Evolutionary conservation across 2,797 vertebrate genomes (phyloP).

Genomic region (Pangasius larnaudii): DNA sequence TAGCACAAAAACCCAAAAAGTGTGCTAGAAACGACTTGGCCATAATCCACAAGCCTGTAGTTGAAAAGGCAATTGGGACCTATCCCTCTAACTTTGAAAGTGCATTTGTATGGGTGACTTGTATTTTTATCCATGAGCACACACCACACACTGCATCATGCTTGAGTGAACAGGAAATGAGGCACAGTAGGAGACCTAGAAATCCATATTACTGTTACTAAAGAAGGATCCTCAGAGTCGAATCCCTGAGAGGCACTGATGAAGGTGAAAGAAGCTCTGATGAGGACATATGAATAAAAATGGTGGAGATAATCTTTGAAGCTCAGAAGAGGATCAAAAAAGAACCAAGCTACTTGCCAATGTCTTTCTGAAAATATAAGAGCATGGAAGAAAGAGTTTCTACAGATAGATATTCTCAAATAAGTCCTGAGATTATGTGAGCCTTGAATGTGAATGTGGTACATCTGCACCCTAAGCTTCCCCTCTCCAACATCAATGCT

Average conservation of each 20-base stretch:
- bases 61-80: conserved; percentile 36
- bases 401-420: not conserved
- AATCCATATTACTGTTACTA: conserved; percentile 44
- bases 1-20: conserved; percentile 18
- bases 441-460: not conserved
- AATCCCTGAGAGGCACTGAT: conserved; percentile 9
- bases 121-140: conserved; percentile 16
- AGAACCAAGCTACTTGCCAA: not conserved
- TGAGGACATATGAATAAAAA: conserved; percentile 26
- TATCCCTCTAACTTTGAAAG: conserved; percentile 39
- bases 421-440: not conserved
- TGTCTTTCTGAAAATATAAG: not conserved
- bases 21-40: not conserved
- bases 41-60: conserved; percentile 7
- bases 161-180: conserved; percentile 33
- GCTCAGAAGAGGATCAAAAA: conserved; percentile 17
- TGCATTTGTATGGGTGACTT: conserved; percentile 32
- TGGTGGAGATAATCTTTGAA: conserved; percentile 15
- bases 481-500: not conserved
- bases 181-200: conserved; percentile 40
- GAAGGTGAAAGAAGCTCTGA: conserved; percentile 31
- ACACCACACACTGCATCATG: conserved; percentile 24
- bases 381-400: not conserved
- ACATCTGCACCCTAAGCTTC: not conserved
- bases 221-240: conserved; percentile 1